phyloP scores from a whole-genome alignment of 2,113 vertebrate species.

The Hippolais icterina region DNA sequence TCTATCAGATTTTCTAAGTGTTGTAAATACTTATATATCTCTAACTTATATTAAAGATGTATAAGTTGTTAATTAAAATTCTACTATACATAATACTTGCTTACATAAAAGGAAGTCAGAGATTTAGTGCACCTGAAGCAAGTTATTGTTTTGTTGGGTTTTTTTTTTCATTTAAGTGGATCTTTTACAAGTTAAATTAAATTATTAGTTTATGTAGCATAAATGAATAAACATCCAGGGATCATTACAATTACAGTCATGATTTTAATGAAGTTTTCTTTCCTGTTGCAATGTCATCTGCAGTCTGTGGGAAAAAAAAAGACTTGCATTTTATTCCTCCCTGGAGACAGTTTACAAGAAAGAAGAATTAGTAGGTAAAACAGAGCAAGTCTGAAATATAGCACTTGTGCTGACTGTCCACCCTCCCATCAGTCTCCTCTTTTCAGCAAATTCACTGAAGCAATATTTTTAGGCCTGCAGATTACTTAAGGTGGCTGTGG shows the following conservation, averaged over 20 bases:
- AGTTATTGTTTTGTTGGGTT: neutral
- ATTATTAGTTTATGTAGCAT: neutral
- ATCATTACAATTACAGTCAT: neutral
- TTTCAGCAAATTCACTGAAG: neutral
- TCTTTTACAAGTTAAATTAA: neutral
- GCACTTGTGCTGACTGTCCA: neutral
- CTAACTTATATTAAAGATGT: neutral
- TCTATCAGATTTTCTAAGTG: slow-evolving; percentile 32
- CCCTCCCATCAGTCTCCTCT: neutral
- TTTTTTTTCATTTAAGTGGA: neutral
- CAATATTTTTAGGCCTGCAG: neutral
- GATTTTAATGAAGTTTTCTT: neutral
- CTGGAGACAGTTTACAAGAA: neutral
- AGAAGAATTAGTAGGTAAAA: neutral
- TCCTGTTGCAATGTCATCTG: neutral
- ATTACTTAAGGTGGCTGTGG: slow-evolving; percentile 6
- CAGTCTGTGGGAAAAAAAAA: neutral
- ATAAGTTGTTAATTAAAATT: neutral
- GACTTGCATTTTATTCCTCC: neutral
- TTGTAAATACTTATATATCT: neutral
- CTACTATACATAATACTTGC: neutral
- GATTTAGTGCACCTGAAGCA: neutral
- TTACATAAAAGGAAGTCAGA: neutral
- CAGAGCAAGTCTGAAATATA: neutral
- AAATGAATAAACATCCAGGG: neutral